Conservation (phyloP, 2,797 vertebrate species). For the Anolis apletophallus region DNA sequence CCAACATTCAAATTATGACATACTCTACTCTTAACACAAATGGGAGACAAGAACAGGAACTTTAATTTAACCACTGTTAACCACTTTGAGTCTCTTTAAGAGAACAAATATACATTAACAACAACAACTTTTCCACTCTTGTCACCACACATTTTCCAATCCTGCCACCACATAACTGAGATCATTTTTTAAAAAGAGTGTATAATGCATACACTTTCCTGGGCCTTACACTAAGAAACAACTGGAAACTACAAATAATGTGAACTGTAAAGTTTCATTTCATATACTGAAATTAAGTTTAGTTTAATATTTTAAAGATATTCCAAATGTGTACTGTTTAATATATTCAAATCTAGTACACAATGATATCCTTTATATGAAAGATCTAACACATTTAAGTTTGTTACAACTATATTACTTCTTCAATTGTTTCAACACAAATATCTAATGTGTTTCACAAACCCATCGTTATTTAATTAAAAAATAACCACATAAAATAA, state of each 20-base stretch:
- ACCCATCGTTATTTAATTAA: not conserved
- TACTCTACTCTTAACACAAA: not conserved
- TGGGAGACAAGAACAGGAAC: not conserved
- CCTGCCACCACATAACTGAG: no score
- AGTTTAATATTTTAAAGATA: not conserved
- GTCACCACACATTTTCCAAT: no score
- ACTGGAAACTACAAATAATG: not conserved
- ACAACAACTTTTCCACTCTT: not conserved
- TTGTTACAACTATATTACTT: not conserved
- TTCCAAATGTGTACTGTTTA: not conserved
- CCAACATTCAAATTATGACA: not conserved
- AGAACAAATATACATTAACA: no score
- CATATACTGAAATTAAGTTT: not conserved
- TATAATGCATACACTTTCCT: not conserved
- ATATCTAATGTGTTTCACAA: not conserved
- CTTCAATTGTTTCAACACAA: not conserved
- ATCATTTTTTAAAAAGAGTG: not conserved
- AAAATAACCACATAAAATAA: not conserved
- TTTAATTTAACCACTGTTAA: not conserved
- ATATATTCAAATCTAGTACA: not conserved
- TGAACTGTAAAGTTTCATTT: not conserved
- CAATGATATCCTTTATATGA: not conserved
- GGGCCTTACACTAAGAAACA: not conserved
- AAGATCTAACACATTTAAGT: not conserved
- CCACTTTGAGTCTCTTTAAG: no score